phyloP scores from a whole-genome alignment of 2,888 invertebrate genomes.

The Noctua janthe region DNA sequence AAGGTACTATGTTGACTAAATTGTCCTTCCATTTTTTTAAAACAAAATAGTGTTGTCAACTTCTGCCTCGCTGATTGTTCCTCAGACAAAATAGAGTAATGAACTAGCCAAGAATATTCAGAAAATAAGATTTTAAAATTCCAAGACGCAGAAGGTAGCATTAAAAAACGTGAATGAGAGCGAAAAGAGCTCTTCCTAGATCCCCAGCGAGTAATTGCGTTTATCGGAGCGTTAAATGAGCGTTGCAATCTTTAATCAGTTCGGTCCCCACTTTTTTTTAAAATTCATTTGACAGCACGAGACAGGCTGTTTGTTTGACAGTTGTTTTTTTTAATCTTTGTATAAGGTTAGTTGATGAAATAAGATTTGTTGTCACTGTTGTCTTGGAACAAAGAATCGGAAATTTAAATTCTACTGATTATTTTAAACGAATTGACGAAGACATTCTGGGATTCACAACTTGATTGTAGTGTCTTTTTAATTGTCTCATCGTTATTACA shows the following conservation, averaged over 20 bases:
- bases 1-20: too few relatives aligned
- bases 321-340: constrained; percentile 60
- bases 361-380: constrained; percentile 7
- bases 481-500: background rate
- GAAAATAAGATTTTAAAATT: constrained; percentile 57
- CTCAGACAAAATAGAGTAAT: constrained; percentile 54
- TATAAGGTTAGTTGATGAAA: constrained; percentile 37
- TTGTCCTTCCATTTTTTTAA: background rate
- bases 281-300: constrained; percentile 67
- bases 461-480: background rate
- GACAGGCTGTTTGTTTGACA: constrained; percentile 70
- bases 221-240: constrained; percentile 88
- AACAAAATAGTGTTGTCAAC: background rate
- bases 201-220: constrained; percentile 83
- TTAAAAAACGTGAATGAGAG: constrained; percentile 76
- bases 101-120: constrained; percentile 56
- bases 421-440: background rate
- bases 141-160: constrained; percentile 67
- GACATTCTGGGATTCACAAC: background rate
- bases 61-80: background rate
- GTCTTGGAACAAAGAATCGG: background rate
- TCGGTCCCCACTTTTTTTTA: constrained; percentile 72
- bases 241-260: constrained; percentile 87
- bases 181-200: constrained; percentile 77
- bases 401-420: background rate